Percentiles rank a stretch among this genome's conserved stretches.
Conservation (phyloP, 2,113 vertebrate species). For the Pangasianodon hypophthalmus region DNA sequence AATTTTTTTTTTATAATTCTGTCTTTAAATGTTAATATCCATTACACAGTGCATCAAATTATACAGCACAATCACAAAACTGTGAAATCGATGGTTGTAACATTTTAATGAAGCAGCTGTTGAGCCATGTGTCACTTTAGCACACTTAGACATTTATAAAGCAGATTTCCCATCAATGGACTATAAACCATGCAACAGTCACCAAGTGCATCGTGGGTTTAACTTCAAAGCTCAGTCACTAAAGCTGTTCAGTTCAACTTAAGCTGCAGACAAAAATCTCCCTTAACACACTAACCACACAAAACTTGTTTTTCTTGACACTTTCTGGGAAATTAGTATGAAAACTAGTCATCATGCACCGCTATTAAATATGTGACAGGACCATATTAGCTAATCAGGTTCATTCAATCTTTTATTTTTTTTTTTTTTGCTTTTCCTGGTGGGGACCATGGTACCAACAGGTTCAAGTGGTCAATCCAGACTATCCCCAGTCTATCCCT, state of each 20-base stretch:
- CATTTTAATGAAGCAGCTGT: slow-evolving; percentile 21
- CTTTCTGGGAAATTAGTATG: not conserved
- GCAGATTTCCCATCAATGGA: not conserved
- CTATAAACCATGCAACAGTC: not conserved
- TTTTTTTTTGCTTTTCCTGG: not conserved
- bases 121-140: not conserved
- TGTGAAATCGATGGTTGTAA: not conserved
- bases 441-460: not conserved
- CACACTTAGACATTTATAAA: not conserved
- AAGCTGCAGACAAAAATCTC: not conserved
- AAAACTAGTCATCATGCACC: not conserved
- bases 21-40: not conserved
- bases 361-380: not conserved
- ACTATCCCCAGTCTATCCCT: not conserved
- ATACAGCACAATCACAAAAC: not conserved
- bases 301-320: not conserved
- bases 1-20: not conserved
- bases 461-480: not conserved
- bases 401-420: too few species aligned
- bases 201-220: not conserved
- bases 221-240: not conserved
- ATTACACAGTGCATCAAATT: not conserved
- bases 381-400: too few species aligned
- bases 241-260: not conserved
- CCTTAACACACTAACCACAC: not conserved